Evolutionary conservation across 2,888 invertebrate genomes (phyloP), one percentile per base, ranked within the genome.

Genomic region (Cosmia pyralina): DNA sequence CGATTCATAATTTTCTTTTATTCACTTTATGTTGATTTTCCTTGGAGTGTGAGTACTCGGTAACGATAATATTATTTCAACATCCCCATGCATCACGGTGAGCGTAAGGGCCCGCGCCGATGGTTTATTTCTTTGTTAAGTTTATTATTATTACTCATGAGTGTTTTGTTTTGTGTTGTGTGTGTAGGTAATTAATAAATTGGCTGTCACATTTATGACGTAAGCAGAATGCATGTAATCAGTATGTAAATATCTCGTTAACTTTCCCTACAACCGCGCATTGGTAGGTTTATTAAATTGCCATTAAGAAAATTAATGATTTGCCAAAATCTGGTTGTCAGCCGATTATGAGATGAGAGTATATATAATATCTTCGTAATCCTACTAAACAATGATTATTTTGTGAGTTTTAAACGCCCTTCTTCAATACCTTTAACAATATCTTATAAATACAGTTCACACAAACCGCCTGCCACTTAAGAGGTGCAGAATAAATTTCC

Each of bases 1-100:
- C 95, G 93, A 96, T 96, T 96, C 96, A 96, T 96, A 96, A 96
- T 96, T 96, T 96, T 96, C 95, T 96, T 96, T 96, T 96, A 96
- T 96, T 95, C 96, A 96, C 96, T 96, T 96, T 96, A 96, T 96
- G 96, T 96, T 96, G 96, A 96, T 96, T 96, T 95, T 95, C 94
- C 93, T 94, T 93, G 88, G 94, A 95, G 93, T 94, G 95, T 95
- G 93, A 92, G 93, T 94, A 94, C 94, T 93, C 91, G 92, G 95
- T 92, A 94, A 96, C 94, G 95, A 95, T 96, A 96, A 96, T 96
- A 96, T 96, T 96, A 96, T 96, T 96, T 94, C 95, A 93, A 93
- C 94, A 91, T 92, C 92, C 94, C 95, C 94, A 94, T 95, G 94
- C 93, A 91, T 95, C 95, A 94, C 88, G 90, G 88, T 92, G 87